Base-by-base conservation (phyloP, 2,797 vertebrate species). In the Lagorchestes hirsutus region DNA sequence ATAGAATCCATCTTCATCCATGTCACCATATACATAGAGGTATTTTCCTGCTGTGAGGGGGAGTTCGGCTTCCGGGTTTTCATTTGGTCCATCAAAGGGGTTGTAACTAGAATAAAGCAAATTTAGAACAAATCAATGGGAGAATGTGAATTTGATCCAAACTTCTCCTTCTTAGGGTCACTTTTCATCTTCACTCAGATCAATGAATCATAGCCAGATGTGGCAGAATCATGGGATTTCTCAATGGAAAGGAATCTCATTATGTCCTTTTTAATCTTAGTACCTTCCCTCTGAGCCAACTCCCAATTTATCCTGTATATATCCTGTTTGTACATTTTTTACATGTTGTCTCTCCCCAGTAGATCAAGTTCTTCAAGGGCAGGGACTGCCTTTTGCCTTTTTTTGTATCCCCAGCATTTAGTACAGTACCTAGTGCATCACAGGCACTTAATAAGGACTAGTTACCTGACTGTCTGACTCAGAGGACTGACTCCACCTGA, bases 1-100 rank as follows among this genome's bases (percentile, higher is more conserved):
- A 11, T 99, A 99, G 98, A 99, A 99, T 92, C 99, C 99, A 11
- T 99, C 99, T 96, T 99, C 99, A 8, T 99, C 99, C 99, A 99
- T 99, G 95, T 99, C 99, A 94, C 99, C 99, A 34, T 99, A 99
- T 91, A 99, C 98, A 9, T 99, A 99, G 40, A 99, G 99, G 98
- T 99, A 99, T 97, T 99, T 99, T 98, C 99, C 99, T 90, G 99
- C 99, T 95, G 99, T 99, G 98, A 99, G 99, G 82, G 99, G 99
- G 97, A 99, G 99, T 98, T 99, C 99, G 1, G 99, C 99, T 97
- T 99, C 99, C 0, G 99, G 99, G 97, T 99, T 99, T 98, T 99
- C 99, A 97, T 99, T 99, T 46, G 99, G 99, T 97, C 99, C 99
- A 94, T 99, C 99, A 16, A 99, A 99, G 62, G 99, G 99, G 98